Conservation (phyloP, 2,888 invertebrate species). For the Zelleria hepariella region DNA sequence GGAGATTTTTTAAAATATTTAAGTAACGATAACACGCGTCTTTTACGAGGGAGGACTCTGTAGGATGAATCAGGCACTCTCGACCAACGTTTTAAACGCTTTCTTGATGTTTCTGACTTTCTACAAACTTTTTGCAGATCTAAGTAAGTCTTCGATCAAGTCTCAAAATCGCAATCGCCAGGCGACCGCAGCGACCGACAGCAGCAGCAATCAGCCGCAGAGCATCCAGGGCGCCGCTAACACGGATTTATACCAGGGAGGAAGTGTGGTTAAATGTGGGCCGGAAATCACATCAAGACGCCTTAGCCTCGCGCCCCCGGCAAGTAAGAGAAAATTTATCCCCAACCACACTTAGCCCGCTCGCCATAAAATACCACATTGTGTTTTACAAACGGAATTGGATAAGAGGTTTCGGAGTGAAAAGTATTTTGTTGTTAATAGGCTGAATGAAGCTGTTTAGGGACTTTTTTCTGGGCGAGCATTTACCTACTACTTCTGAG, state of each 20-base stretch:
- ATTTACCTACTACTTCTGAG: background rate
- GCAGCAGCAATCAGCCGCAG: background rate
- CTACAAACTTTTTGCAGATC: background rate
- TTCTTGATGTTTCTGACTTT: background rate
- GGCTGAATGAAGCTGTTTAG: conserved; percentile 1
- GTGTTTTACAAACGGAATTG: conserved; percentile 7
- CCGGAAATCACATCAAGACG: conserved; percentile 62
- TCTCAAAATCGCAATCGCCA: background rate
- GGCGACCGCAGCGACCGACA: background rate
- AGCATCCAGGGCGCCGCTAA: conserved; percentile 30
- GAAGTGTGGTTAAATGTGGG: conserved; percentile 52
- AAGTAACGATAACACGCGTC: background rate
- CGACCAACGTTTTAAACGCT: background rate
- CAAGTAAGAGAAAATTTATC: conserved; percentile 30
- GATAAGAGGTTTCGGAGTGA: conserved; percentile 6
- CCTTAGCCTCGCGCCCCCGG: conserved; percentile 26
- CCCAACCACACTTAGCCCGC: conserved; percentile 7
- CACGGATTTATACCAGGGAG: conserved; percentile 54
- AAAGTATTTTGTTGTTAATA: conserved; percentile 7
- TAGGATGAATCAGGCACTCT: background rate
- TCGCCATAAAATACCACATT: conserved; percentile 7
- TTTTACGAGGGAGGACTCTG: background rate
- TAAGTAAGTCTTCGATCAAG: background rate
- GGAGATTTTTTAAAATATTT: background rate
- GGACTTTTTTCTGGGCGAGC: background rate